These are phyloP conservation scores for Lerista edwardsae DNA, from an alignment of 2,797 vertebrate species.

Conservation along the genomic window DNA sequence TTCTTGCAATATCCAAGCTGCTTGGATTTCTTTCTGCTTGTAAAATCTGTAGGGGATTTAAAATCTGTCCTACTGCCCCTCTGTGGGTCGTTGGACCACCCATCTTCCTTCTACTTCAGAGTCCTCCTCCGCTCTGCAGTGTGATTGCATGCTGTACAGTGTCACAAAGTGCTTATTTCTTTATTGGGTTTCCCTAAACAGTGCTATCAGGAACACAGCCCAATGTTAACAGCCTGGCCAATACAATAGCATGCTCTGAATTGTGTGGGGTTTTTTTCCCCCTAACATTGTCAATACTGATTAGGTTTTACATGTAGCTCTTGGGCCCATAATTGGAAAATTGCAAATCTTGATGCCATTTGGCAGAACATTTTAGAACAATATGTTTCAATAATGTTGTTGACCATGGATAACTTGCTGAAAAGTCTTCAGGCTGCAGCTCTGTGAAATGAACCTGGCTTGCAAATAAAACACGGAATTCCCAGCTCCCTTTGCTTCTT, in stretches of 20 bases:
- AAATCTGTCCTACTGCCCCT: neutral
- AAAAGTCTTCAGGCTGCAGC: constrained; percentile 37
- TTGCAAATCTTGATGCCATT: constrained; percentile 68
- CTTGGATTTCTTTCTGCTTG: constrained; percentile 24
- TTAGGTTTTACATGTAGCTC: constrained; percentile 67
- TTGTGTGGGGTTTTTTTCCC: constrained; percentile 53
- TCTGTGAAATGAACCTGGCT: constrained; percentile 15
- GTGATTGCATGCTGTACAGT: neutral
- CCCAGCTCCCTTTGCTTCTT: neutral
- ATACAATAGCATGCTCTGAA: constrained; percentile 62
- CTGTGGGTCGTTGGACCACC: neutral
- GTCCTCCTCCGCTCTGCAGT: neutral
- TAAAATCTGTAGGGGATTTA: neutral
- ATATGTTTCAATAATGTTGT: constrained; percentile 45
- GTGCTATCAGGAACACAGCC: constrained; percentile 53
- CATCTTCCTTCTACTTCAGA: neutral
- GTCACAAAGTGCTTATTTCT: neutral
- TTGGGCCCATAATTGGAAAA: constrained; percentile 58
- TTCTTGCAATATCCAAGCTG: constrained; percentile 36
- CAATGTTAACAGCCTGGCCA: constrained; percentile 53
- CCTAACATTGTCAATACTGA: constrained; percentile 67
- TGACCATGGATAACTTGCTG: constrained; percentile 40
- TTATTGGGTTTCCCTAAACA: constrained; percentile 18
- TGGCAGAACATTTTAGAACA: constrained; percentile 63
- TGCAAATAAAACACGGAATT: constrained; percentile 30